Conservation (phyloP, 2,113 vertebrate species). For the Lepidothrix coronata region DNA sequence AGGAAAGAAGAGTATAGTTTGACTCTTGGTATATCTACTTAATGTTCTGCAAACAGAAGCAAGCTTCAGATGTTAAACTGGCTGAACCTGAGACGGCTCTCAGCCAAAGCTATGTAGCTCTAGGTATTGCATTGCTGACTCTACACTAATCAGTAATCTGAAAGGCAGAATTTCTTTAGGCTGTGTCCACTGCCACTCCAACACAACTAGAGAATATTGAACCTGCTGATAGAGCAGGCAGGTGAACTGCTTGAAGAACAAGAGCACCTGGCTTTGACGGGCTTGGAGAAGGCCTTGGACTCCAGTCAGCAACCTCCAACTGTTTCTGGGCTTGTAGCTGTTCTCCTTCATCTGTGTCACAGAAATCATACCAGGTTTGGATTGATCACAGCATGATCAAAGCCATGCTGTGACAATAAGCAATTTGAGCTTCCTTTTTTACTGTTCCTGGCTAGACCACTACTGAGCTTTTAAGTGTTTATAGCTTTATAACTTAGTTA, state of each 20-base stretch:
- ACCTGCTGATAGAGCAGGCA: accelerated
- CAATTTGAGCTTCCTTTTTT: neutral
- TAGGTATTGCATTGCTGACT: neutral
- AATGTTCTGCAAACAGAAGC: neutral
- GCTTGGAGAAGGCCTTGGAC: neutral
- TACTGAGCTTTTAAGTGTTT: neutral
- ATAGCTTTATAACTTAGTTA: neutral
- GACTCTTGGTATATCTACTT: neutral
- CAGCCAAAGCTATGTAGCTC: neutral
- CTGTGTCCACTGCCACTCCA: neutral
- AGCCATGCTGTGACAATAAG: neutral
- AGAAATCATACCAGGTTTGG: neutral
- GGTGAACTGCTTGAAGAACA: neutral
- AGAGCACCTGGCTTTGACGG: neutral
- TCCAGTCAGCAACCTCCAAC: neutral
- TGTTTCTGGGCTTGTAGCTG: neutral
- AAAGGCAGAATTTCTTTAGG: neutral
- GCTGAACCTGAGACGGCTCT: neutral
- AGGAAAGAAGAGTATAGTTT: neutral
- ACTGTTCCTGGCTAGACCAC: neutral
- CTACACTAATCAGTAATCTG: neutral
- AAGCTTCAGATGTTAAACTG: neutral
- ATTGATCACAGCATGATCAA: neutral
- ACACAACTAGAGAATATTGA: neutral
- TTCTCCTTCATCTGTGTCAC: neutral